Percentiles rank a stretch among this genome's conserved stretches.
phyloP scores from a whole-genome alignment of 2,113 vertebrate genomes.

The Oophaga pumilio region DNA sequence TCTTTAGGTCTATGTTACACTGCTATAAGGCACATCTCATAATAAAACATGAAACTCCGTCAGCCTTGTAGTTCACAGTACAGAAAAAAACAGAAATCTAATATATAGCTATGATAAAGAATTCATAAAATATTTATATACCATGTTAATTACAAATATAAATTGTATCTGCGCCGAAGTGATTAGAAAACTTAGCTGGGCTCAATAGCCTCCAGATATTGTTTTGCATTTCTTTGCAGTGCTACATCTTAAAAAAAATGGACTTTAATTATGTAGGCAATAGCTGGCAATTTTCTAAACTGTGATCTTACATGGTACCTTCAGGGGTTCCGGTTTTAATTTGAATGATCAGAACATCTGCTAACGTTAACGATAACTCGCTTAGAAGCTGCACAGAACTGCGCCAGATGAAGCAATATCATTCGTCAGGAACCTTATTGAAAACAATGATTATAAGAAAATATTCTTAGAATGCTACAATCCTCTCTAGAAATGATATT shows the following conservation, averaged over 20 bases:
- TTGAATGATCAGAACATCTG: slow-evolving; percentile 53
- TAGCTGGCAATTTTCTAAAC: slow-evolving; percentile 51
- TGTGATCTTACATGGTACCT: slow-evolving; percentile 55
- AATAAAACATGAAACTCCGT: background rate
- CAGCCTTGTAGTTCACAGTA: background rate
- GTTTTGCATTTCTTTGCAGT: slow-evolving; percentile 58
- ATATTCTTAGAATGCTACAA: slow-evolving; percentile 48
- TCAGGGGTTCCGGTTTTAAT: slow-evolving; percentile 56
- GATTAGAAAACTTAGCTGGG: slow-evolving; percentile 58
- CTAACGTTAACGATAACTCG: slow-evolving; percentile 47
- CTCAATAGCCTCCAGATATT: slow-evolving; percentile 60
- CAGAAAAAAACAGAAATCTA: slow-evolving; percentile 64
- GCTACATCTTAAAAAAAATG: slow-evolving; percentile 60
- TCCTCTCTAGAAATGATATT: slow-evolving; percentile 40
- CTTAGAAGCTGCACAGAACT: slow-evolving; percentile 40
- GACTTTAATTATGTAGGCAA: slow-evolving; percentile 53
- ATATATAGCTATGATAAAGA: slow-evolving; percentile 61
- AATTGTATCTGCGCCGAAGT: slow-evolving; percentile 59
- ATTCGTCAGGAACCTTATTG: slow-evolving; percentile 46
- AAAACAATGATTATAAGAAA: slow-evolving; percentile 48
- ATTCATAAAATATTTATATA: slow-evolving; percentile 71
- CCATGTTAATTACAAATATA: slow-evolving; percentile 69
- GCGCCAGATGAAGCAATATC: slow-evolving; percentile 52
- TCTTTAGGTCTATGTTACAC: background rate
- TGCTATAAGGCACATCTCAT: background rate